A percentile compares a stretch with the other conserved stretches of the same genome.
phyloP scores from a whole-genome alignment of 1,140 invertebrate genomes.

The Leptinotarsa defecta region DNA sequence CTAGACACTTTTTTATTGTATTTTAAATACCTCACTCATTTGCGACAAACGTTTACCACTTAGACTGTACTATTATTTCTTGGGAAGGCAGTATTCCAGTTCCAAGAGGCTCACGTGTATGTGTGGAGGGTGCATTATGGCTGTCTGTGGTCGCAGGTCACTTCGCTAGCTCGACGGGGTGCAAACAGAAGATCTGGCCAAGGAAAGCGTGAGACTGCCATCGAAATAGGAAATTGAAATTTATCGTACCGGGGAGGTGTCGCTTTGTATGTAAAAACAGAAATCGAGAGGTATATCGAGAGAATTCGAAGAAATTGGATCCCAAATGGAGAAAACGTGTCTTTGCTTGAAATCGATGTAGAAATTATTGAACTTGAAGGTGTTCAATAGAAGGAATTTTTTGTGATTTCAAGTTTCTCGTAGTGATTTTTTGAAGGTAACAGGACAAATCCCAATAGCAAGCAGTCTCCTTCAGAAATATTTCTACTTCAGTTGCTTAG shows the following conservation, averaged over 20 bases:
- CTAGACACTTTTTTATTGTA: too few species aligned
- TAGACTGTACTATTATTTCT: background rate
- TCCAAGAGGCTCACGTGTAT: background rate
- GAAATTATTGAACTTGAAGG: too few species aligned
- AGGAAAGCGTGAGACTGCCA: background rate
- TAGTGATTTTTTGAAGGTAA: too few species aligned
- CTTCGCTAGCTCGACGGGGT: background rate
- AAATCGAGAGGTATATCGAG: background rate
- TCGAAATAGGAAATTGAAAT: constrained; percentile 1
- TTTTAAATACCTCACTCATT: too few species aligned
- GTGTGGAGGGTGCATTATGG: constrained; percentile 5
- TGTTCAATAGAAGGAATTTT: too few species aligned
- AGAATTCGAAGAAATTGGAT: too few species aligned
- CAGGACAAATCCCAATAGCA: too few species aligned
- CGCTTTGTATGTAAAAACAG: background rate
- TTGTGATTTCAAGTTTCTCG: too few species aligned
- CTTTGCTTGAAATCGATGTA: too few species aligned
- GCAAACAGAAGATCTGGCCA: constrained; percentile 1
- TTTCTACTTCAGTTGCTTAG: too few species aligned
- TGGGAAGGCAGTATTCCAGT: background rate
- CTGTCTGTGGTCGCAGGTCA: background rate
- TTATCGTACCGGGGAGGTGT: background rate
- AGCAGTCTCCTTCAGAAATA: too few species aligned
- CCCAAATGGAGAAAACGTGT: too few species aligned
- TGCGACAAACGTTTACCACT: background rate